Evolutionary conservation across 1,140 invertebrate species (phyloP).

Genomic region (Drosophila malerkotliana): DNA sequence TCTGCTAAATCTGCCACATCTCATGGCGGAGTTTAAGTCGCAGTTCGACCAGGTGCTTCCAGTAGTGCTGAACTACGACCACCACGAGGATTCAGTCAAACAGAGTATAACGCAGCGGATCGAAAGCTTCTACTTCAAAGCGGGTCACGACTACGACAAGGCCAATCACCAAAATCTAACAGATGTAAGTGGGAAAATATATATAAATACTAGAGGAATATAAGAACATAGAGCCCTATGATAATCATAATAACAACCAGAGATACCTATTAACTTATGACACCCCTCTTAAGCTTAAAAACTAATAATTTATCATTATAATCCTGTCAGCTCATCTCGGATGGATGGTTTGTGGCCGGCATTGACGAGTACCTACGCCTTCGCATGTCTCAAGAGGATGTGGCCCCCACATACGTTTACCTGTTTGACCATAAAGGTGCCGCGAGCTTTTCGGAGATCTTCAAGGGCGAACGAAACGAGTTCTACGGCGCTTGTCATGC

Average conservation of each 20-base stretch:
- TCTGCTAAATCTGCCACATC: slow-evolving; percentile 71
- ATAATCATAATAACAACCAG: too few species aligned
- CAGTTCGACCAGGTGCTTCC: slow-evolving; percentile 86
- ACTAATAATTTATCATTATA: neutral
- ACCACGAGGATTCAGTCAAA: slow-evolving; percentile 84
- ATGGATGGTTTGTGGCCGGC: slow-evolving; percentile 88
- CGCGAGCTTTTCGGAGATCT: slow-evolving; percentile 89
- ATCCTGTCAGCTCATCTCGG: slow-evolving; percentile 87
- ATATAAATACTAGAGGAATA: neutral
- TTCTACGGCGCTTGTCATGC: slow-evolving; percentile 90
- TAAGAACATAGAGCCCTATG: too few species aligned
- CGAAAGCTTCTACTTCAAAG: slow-evolving; percentile 86
- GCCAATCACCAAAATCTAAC: slow-evolving; percentile 84
- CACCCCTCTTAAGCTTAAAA: too few species aligned
- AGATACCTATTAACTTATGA: too few species aligned
- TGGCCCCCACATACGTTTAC: slow-evolving; percentile 87
- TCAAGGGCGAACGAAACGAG: slow-evolving; percentile 85
- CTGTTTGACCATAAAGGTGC: slow-evolving; percentile 87
- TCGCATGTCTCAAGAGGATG: slow-evolving; percentile 83
- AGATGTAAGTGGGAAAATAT: slow-evolving; percentile 84
- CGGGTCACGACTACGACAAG: slow-evolving; percentile 84
- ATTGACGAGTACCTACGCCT: slow-evolving; percentile 86
- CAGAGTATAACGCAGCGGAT: slow-evolving; percentile 85
- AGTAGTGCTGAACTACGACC: slow-evolving; percentile 86
- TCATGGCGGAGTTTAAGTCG: slow-evolving; percentile 85